A percentile compares a stretch with the other conserved stretches of the same genome.
Conservation (phyloP, 1,140 invertebrate species). For the Eufriesea mexicana region DNA sequence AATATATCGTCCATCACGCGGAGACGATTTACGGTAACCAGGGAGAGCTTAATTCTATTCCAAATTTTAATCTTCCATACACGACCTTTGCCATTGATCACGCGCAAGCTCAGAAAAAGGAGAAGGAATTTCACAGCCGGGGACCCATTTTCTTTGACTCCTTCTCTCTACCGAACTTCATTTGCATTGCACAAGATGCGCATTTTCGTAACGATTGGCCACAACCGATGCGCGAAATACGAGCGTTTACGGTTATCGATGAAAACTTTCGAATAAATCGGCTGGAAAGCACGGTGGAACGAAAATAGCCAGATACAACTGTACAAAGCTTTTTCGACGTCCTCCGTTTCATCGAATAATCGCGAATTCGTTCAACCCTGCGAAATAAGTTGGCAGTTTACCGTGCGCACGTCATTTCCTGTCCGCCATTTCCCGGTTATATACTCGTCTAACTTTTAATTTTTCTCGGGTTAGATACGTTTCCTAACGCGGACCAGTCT, state of each 20-base stretch:
- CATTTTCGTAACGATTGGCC: too few species aligned
- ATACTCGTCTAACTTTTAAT: too few species aligned
- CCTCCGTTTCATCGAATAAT: neutral
- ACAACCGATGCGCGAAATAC: too few species aligned
- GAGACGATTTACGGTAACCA: constrained; percentile 23
- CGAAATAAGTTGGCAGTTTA: neutral
- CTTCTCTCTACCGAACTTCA: neutral
- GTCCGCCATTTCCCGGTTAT: too few species aligned
- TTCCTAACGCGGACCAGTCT: neutral
- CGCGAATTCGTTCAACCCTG: neutral
- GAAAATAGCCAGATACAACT: neutral
- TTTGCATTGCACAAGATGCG: neutral
- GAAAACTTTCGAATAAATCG: too few species aligned
- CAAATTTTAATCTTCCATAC: constrained; percentile 23
- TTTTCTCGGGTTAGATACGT: neutral
- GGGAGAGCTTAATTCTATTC: constrained; percentile 17
- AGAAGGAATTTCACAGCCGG: neutral
- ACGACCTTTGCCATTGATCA: neutral
- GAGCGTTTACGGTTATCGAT: too few species aligned
- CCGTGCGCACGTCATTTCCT: neutral
- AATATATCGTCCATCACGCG: constrained; percentile 17
- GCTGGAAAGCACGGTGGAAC: neutral
- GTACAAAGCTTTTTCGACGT: neutral
- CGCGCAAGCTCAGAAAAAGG: neutral
- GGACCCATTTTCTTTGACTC: neutral